Conservation (phyloP, 2,888 invertebrate genomes). For the Patella ulyssiponensis region DNA sequence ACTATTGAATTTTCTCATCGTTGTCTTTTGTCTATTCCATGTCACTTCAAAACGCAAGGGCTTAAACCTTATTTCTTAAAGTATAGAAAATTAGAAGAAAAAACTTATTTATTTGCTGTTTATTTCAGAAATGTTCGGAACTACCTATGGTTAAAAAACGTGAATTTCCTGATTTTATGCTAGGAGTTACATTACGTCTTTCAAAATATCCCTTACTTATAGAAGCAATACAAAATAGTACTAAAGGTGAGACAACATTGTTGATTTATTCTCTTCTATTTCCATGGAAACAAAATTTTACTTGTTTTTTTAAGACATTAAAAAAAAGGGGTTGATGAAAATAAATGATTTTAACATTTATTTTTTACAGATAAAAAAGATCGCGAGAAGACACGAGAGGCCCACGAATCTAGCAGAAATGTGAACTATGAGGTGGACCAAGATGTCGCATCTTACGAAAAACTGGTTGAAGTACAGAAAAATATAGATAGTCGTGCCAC, state of each 20-base stretch:
- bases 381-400: slow-evolving; percentile 84
- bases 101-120: too few relatives aligned
- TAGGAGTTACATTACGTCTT: slow-evolving; percentile 93
- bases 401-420: slow-evolving; percentile 87
- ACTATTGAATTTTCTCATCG: too few relatives aligned
- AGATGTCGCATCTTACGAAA: slow-evolving; percentile 92
- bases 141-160: slow-evolving; percentile 88
- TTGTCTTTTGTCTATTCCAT: too few relatives aligned
- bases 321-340: too few relatives aligned
- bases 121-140: slow-evolving; percentile 81
- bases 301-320: too few relatives aligned
- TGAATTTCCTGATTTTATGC: slow-evolving; percentile 94
- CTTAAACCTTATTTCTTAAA: too few relatives aligned
- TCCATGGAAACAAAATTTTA: too few relatives aligned
- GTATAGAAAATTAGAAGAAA: too few relatives aligned
- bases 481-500: slow-evolving; percentile 93
- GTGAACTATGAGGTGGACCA: slow-evolving; percentile 92
- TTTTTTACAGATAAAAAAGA: slow-evolving; percentile 81
- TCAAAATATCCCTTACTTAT: slow-evolving; percentile 95
- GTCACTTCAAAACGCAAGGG: too few relatives aligned
- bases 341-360: too few relatives aligned
- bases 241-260: slow-evolving; percentile 75
- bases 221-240: slow-evolving; percentile 92
- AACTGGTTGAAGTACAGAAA: slow-evolving; percentile 92
- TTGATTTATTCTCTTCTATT: not conserved